Conservation (phyloP, 2,113 vertebrate species). For the Thryonomys swinderianus region DNA sequence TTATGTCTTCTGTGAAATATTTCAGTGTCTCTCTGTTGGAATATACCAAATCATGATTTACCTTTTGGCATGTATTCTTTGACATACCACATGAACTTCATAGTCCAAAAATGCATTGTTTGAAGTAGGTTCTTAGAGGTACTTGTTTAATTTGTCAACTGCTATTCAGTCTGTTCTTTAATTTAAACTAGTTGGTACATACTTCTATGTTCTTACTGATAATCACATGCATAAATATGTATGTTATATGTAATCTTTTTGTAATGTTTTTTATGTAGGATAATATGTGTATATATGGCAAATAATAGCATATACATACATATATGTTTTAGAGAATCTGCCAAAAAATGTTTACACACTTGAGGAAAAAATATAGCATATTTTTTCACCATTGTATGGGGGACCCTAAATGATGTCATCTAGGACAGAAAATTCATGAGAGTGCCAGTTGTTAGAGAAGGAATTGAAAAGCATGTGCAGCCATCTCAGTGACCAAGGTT, state of each 20-base stretch:
- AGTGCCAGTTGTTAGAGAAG: background rate
- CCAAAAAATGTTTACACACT: background rate
- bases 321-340: background rate
- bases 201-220: background rate
- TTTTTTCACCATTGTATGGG: background rate
- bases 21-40: background rate
- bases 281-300: background rate
- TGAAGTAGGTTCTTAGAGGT: background rate
- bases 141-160: background rate
- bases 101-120: background rate
- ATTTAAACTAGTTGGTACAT: constrained; percentile 6
- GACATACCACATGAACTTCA: background rate
- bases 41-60: background rate
- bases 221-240: background rate
- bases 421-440: background rate
- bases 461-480: background rate
- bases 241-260: background rate
- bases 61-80: background rate
- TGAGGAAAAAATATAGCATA: background rate
- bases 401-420: background rate
- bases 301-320: background rate
- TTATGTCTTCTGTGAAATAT: background rate
- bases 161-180: background rate
- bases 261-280: background rate
- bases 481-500: background rate